Evolutionary conservation across 2,113 vertebrate genomes (phyloP).

Genomic region (Oreochromis niloticus): DNA sequence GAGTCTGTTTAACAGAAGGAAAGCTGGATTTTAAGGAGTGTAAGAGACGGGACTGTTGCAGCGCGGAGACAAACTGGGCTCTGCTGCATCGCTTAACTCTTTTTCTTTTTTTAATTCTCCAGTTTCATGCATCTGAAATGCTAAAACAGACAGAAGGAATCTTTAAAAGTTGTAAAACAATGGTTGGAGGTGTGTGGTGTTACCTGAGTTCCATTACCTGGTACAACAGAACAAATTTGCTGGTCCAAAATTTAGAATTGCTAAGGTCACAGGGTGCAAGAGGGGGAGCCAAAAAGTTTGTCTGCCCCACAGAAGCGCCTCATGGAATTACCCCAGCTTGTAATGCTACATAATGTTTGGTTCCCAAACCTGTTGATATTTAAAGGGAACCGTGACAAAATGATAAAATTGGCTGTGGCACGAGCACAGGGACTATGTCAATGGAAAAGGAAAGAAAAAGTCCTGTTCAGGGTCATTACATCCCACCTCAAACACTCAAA

Average conservation of each 20-base stretch:
- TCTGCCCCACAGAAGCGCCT: not conserved
- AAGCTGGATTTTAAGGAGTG: not conserved
- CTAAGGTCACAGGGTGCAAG: not conserved
- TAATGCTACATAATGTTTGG: not conserved
- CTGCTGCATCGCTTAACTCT: not conserved
- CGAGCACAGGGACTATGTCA: not conserved
- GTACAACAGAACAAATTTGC: not conserved
- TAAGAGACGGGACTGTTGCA: not conserved
- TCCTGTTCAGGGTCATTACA: slow-evolving; percentile 28
- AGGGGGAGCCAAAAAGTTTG: not conserved
- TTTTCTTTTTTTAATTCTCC: not conserved
- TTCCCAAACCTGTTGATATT: not conserved
- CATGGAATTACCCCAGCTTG: not conserved
- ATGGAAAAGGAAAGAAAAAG: not conserved
- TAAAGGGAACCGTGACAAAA: not conserved
- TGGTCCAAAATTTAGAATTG: not conserved
- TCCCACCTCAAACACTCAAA: slow-evolving; percentile 11
- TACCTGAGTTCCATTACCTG: not conserved
- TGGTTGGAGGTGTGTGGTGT: rapidly evolving
- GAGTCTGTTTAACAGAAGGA: not conserved
- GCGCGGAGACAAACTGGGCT: not conserved
- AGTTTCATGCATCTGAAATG: not conserved
- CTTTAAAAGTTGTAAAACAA: not conserved
- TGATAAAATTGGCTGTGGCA: not conserved
- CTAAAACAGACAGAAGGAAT: not conserved